Conservation (phyloP, 2,888 invertebrate genomes). For the Pimpla rufipes region DNA sequence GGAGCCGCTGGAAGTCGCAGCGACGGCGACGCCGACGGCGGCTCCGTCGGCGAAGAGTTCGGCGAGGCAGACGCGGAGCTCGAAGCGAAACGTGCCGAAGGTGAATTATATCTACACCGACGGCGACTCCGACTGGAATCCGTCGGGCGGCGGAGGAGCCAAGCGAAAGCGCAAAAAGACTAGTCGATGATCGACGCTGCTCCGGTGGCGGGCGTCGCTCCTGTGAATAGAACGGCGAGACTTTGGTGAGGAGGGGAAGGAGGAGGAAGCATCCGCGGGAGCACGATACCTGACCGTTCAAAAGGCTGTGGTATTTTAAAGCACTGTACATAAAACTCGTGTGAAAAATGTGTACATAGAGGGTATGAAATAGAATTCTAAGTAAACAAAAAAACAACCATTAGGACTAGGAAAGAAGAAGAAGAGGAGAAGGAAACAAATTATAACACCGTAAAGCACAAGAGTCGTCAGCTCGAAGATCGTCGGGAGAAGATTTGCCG, state of each 20-base stretch:
- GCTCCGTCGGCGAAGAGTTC: conserved; percentile 67
- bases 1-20: conserved; percentile 37
- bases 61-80: conserved; percentile 79
- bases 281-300: conserved; percentile 72
- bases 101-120: conserved; percentile 82
- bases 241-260: neutral
- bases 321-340: conserved; percentile 42
- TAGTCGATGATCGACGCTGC: conserved; percentile 80
- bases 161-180: conserved; percentile 80
- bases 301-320: conserved; percentile 73
- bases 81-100: conserved; percentile 81
- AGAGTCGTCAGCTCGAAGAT: conserved; percentile 29
- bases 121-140: conserved; percentile 81
- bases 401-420: neutral
- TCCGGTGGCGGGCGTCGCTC: conserved; percentile 58
- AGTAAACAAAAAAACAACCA: conserved; percentile 15
- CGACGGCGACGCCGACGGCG: too few relatives aligned
- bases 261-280: conserved; percentile 50
- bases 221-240: conserved; percentile 27
- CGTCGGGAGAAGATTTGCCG: conserved; percentile 22
- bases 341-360: conserved; percentile 41
- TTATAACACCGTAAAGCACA: conserved; percentile 5
- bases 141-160: conserved; percentile 77
- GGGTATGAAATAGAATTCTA: conserved; percentile 7
- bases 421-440: conserved; percentile 16